These are phyloP conservation scores for Poecilia gillii DNA, from an alignment of 2,797 vertebrate genomes.

Conservation along the genomic window DNA sequence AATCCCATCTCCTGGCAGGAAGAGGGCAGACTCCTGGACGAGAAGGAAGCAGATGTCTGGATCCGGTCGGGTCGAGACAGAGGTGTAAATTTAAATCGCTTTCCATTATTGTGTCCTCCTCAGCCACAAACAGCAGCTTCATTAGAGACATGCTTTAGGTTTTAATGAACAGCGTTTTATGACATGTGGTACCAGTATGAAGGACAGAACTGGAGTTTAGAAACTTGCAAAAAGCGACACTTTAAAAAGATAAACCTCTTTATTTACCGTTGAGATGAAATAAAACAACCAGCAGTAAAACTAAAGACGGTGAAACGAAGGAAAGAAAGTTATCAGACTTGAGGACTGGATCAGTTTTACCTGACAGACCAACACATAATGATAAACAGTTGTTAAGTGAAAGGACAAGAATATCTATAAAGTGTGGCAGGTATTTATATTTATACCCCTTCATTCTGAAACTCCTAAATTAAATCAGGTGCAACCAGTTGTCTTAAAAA, in stretches of 20 bases:
- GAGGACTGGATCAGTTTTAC: neutral
- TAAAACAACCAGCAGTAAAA: neutral
- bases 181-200: neutral
- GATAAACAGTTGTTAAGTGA: neutral
- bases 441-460: neutral
- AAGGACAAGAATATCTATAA: neutral
- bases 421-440: neutral
- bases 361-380: neutral
- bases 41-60: conserved; percentile 61
- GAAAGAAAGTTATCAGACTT: neutral
- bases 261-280: neutral
- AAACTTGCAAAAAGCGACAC: neutral
- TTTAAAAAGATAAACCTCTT: neutral
- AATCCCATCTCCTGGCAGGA: conserved; percentile 55
- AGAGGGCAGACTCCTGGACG: conserved; percentile 8
- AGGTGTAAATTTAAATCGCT: conserved; percentile 37
- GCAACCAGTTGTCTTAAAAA: neutral
- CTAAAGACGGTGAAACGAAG: neutral
- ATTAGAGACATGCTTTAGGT: neutral
- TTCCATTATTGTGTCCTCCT: conserved; percentile 10
- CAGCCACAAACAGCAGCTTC: neutral
- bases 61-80: conserved; percentile 31
- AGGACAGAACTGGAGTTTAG: neutral
- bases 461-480: neutral
- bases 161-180: neutral